Percentiles rank a stretch among this genome's conserved stretches.
phyloP scores from a whole-genome alignment of 2,113 vertebrate genomes.

The Thinocorus orbignyianus region DNA sequence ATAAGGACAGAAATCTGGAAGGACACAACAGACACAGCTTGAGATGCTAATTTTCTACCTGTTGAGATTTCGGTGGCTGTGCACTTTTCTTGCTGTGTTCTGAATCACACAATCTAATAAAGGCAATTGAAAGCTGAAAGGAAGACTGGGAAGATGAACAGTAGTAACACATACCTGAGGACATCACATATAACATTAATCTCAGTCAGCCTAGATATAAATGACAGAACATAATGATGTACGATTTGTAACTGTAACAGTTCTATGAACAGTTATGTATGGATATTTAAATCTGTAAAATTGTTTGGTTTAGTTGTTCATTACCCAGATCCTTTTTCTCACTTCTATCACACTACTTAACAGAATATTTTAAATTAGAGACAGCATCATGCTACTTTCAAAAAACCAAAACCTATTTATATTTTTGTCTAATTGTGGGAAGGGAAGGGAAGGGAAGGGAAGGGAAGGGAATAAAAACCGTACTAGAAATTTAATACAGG shows the following conservation, averaged over 20 bases:
- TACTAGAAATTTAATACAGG: background rate
- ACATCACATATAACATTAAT: background rate
- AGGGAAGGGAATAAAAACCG: background rate
- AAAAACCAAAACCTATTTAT: background rate
- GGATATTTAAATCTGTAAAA: background rate
- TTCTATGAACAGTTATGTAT: background rate
- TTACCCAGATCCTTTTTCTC: background rate
- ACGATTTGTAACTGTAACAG: background rate
- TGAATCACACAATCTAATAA: background rate
- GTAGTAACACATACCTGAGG: background rate
- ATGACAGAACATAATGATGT: background rate
- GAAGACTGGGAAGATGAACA: background rate
- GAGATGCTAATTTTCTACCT: background rate
- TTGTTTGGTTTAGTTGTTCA: background rate
- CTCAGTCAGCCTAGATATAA: background rate
- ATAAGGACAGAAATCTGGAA: background rate
- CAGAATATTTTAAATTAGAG: background rate
- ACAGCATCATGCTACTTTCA: background rate
- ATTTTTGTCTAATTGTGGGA: background rate
- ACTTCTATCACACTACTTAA: background rate
- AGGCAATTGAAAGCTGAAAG: slow-evolving; percentile 5
- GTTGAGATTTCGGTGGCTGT: background rate
- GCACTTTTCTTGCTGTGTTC: background rate
- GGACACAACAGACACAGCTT: background rate
- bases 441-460: background rate